A percentile compares a stretch with the other conserved stretches of the same genome.
These are phyloP conservation scores for Drosophila anomalata DNA, from an alignment of 2,888 invertebrate genomes.

Conservation along the genomic window DNA sequence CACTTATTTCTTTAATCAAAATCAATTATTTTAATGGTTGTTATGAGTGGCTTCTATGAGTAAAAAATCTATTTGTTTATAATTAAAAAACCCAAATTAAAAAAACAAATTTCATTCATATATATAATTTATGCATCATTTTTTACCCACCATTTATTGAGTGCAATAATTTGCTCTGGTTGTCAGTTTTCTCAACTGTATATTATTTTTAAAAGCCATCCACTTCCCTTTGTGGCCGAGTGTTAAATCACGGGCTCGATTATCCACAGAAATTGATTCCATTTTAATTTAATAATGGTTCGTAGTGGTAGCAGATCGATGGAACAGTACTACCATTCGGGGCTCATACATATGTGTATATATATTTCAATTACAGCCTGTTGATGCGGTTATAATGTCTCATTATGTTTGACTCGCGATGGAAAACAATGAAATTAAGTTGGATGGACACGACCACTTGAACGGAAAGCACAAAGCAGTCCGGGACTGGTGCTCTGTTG, in stretches of 20 bases:
- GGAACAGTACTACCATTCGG: slow-evolving; percentile 14
- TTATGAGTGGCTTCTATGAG: not conserved
- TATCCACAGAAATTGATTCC: slow-evolving; percentile 38
- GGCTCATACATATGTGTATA: slow-evolving; percentile 38
- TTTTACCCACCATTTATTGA: not conserved
- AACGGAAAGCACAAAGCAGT: slow-evolving; percentile 54
- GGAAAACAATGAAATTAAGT: slow-evolving; percentile 67
- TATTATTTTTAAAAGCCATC: slow-evolving; percentile 32
- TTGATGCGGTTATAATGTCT: slow-evolving; percentile 55
- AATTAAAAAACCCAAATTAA: no score
- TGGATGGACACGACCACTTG: slow-evolving; percentile 44
- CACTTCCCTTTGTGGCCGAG: slow-evolving; percentile 12
- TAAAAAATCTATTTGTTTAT: not conserved
- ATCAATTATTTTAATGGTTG: not conserved
- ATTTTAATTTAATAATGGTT: slow-evolving; percentile 52
- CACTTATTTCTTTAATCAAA: not conserved
- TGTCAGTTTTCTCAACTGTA: not conserved
- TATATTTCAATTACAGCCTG: slow-evolving; percentile 69
- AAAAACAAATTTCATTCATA: not conserved
- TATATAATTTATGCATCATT: not conserved
- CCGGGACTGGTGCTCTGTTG: not conserved
- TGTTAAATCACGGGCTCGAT: slow-evolving; percentile 29
- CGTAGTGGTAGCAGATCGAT: slow-evolving; percentile 16
- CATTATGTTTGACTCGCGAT: slow-evolving; percentile 72
- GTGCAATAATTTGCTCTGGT: slow-evolving; percentile 9